Base-by-base conservation (phyloP, 2,113 vertebrate species). In the Mesembrinibis cayennensis region DNA sequence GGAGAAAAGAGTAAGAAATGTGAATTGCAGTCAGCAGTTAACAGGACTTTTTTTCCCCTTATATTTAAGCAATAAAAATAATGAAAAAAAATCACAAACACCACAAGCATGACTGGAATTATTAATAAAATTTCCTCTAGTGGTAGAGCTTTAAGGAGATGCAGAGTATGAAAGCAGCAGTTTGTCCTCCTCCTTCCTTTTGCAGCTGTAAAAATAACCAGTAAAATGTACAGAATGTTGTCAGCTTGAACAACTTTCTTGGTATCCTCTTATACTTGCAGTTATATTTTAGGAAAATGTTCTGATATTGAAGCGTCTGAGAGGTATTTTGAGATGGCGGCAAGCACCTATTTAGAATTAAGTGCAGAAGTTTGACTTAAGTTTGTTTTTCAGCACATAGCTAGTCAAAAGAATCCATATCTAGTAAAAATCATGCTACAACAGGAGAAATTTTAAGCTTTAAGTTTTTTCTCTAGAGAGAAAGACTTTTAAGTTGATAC, bases 191-290 rank as follows among this genome's bases (percentile, higher is more conserved):
- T 76, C 12, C 5, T 92, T 81, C 36, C 56, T 80, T 90, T 78
- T 90, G 56, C 87, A 96, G 87, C 88, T 95, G 89, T 94, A 93
- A 97, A 97, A 97, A 95, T 89, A 95, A 74, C 59, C 38, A 74
- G 53, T 85, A 78, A 93, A 88, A 94, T 77, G 52, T 73, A 83
- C 69, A 88, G 53, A 90, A 94, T 73, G 66, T 81, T 84, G 62
- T 91, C 21, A 6, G 58, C 22, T 78, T 92, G 55, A 88, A 79
- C 77, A 82, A 32, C 74, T 84, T 91, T 47, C 56, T 86, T 96
- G 59, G 73, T 87, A 45, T 88, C 50, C 59, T 93, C 34, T 50
- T 78, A 90, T 15, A 65, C 27, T 91, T 71, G 34, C 65, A 81
- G 32, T 82, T 88, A 84, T 21, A 29, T 94, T 90, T 95, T 74